These are phyloP conservation scores for Helicolenus hilgendorfi DNA, from an alignment of 2,797 vertebrate genomes.

Conservation along the genomic window DNA sequence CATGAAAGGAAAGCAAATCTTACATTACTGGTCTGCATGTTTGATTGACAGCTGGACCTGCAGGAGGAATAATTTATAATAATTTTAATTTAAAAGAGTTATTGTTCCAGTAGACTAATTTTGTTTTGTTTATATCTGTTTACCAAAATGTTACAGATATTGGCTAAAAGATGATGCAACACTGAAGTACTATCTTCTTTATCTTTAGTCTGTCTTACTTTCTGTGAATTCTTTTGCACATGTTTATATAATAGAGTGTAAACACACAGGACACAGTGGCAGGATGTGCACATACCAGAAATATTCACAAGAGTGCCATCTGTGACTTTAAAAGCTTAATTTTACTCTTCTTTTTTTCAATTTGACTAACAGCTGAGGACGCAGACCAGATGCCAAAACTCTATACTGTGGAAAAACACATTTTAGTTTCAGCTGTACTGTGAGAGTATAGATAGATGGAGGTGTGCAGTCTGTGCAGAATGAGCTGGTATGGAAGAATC, in stretches of 20 bases:
- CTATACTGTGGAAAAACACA: neutral
- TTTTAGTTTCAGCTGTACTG: neutral
- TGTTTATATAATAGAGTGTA: conserved; percentile 14
- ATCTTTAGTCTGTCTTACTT: neutral
- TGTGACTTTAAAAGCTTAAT: neutral
- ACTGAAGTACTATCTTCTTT: neutral
- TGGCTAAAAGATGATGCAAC: neutral
- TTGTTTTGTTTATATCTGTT: neutral
- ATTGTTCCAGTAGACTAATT: neutral
- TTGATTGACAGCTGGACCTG: no score
- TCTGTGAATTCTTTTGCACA: neutral
- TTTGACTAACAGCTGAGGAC: neutral
- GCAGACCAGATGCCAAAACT: neutral
- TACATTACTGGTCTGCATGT: no score
- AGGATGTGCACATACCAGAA: neutral
- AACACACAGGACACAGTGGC: conserved; percentile 9
- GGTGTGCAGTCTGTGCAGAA: conserved; percentile 13
- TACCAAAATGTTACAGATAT: neutral
- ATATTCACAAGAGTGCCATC: neutral
- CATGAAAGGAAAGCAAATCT: no score
- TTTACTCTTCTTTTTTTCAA: neutral
- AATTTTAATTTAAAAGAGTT: no score
- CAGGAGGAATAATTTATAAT: neutral
- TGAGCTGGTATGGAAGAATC: conserved; percentile 12
- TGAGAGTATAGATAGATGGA: neutral